Percentiles rank a stretch among this genome's conserved stretches.
Conservation (phyloP, 2,888 invertebrate genomes). For the Apodemia duryi region DNA sequence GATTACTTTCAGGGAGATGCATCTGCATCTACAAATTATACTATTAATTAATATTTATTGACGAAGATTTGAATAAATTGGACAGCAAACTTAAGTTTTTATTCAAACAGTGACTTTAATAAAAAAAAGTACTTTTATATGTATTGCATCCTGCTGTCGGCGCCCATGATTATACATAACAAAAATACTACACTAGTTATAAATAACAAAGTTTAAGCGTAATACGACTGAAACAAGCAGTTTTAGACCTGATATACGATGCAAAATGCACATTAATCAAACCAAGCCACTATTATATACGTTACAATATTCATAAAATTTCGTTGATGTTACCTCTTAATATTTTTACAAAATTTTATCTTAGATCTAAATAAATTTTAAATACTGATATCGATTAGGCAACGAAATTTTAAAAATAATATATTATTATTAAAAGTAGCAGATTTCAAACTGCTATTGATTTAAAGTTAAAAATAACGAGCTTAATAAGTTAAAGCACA, state of each 20-base stretch:
- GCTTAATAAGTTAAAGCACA: slow-evolving; percentile 10
- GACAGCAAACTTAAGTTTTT: too few species aligned
- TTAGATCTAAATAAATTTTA: background rate
- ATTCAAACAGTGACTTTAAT: too few species aligned
- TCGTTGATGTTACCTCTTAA: background rate
- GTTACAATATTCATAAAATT: slow-evolving; percentile 2
- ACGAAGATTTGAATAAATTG: too few species aligned
- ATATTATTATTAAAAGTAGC: slow-evolving; percentile 3
- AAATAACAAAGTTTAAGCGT: slow-evolving; percentile 20
- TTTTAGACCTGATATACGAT: slow-evolving; percentile 45
- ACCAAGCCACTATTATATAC: slow-evolving; percentile 48
- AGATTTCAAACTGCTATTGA: slow-evolving; percentile 8
- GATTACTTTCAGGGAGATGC: too few species aligned
- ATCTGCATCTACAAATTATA: too few species aligned
- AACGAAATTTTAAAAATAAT: slow-evolving; percentile 7
- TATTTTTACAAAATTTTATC: background rate
- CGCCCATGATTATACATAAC: slow-evolving; percentile 4
- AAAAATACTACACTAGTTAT: slow-evolving; percentile 18
- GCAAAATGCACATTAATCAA: slow-evolving; percentile 57
- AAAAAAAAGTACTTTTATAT: too few species aligned
- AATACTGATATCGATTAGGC: background rate
- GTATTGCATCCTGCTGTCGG: too few species aligned
- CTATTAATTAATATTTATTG: too few species aligned
- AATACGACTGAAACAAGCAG: slow-evolving; percentile 41
- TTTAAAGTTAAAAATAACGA: slow-evolving; percentile 2